Base-by-base conservation (phyloP, 37 sponge, comb jelly and placozoan genomes). In the Aplysina aerophoba region DNA sequence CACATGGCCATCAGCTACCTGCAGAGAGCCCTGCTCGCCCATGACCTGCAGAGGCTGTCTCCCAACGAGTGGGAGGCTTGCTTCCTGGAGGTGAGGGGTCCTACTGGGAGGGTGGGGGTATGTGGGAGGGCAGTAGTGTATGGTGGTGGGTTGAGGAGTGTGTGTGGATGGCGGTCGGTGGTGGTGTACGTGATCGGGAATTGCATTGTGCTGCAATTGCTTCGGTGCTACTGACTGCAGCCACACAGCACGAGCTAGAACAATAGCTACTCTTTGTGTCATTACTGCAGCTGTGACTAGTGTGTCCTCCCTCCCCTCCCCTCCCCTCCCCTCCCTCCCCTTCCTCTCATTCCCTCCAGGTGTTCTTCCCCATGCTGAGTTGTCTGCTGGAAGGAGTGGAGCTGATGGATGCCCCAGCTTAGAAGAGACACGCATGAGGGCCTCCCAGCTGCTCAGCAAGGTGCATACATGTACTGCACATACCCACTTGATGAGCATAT, bases 351-450 rank as follows among this genome's bases (percentile, higher is more conserved):
- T 15, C 15, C 73, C 30, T 40, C 1, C 73, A 91, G 92, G 88
- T 95, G 38, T 92, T 95, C 68, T 95, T 95, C 61, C 95, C 95
- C 4, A 92, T 95, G 90, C 54, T 95, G 74, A 77, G 85, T 79
- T 84, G 90, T 0, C 81, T 95, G 21, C 59, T 95, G 40, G 90
- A 85, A 41, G 87, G 72, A 40, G 77, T 68, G 2, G 73, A 61
- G 2, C 69, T 59, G 21, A 6, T 31, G 2, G 89, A 88, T 40
- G 57, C 17, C 21, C 65, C 11, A 81, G 81, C 24, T 56, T 97
- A 22, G 95, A 97, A 50, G 98, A 97, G 80, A 93, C 95, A 5
- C 63, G 92, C 22, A 96, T 94, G 81, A 86, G 98, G 64, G 95
- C 91, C 1, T 85, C 90, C 19, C 90, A 93, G 21, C 86, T 97